Conservation (phyloP, 2,888 invertebrate genomes). For the Diarsia brunnea region DNA sequence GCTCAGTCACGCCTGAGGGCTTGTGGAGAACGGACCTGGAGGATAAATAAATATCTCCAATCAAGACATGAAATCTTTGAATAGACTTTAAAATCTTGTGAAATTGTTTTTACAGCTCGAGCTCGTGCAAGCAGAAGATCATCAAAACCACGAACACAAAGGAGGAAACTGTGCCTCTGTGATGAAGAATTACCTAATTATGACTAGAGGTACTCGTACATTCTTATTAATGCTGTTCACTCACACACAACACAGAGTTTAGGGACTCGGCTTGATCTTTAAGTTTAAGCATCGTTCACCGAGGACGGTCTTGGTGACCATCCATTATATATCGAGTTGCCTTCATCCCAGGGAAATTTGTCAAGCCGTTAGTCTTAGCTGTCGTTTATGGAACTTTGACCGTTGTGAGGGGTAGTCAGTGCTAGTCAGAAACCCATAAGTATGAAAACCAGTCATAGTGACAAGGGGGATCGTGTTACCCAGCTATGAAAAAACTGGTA, state of each 20-base stretch:
- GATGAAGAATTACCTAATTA: neutral
- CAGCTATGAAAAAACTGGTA: no score
- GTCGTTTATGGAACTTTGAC: no score
- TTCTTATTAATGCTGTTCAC: neutral
- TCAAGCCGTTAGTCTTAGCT: neutral
- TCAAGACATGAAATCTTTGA: neutral
- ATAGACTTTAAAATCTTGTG: neutral
- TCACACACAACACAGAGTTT: neutral
- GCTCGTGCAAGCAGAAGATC: neutral
- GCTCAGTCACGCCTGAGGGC: no score
- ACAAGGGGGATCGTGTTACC: neutral
- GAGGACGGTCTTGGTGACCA: neutral
- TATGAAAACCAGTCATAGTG: neutral
- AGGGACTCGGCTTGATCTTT: neutral
- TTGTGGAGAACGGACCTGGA: no score
- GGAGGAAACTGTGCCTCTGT: neutral
- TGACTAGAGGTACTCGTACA: neutral
- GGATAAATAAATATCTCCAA: no score
- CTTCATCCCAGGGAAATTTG: neutral
- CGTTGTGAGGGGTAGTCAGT: neutral
- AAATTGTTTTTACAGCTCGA: constrained; percentile 9
- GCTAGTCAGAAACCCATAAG: neutral
- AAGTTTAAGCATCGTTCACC: neutral
- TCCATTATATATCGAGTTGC: neutral
- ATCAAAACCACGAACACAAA: neutral